Evolutionary conservation across 2,888 invertebrate species (phyloP).

Genomic region (Cosmopolites sordidus): DNA sequence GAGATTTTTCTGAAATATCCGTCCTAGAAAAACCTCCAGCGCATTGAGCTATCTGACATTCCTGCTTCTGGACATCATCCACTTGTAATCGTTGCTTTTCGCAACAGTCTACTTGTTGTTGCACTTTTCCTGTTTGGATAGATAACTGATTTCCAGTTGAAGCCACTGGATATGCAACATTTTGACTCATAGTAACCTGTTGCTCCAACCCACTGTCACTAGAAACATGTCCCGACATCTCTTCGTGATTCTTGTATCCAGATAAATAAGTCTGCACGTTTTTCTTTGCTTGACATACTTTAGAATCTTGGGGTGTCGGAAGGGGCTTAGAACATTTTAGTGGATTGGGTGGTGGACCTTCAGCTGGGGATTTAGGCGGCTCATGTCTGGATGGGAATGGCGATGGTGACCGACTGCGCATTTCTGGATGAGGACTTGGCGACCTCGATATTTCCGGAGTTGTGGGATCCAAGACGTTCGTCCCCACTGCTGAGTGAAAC

Average conservation of each 20-base stretch:
- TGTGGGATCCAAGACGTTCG: slow-evolving; percentile 58
- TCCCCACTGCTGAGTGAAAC: slow-evolving; percentile 58
- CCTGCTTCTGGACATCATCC: slow-evolving; percentile 23
- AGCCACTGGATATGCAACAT: slow-evolving; percentile 13
- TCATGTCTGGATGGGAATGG: slow-evolving; percentile 37
- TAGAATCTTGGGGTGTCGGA: slow-evolving; percentile 36
- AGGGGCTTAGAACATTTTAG: slow-evolving; percentile 46
- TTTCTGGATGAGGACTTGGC: slow-evolving; percentile 57
- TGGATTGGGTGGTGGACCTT: slow-evolving; percentile 66
- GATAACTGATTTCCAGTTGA: not conserved
- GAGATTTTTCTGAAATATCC: slow-evolving; percentile 39
- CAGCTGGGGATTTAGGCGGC: slow-evolving; percentile 65
- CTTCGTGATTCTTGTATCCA: slow-evolving; percentile 38
- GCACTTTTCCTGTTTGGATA: slow-evolving; percentile 15
- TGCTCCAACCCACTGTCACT: not conserved
- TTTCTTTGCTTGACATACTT: slow-evolving; percentile 38
- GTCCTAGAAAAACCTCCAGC: slow-evolving; percentile 22
- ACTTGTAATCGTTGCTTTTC: slow-evolving; percentile 23
- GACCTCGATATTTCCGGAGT: slow-evolving; percentile 59
- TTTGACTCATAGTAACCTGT: slow-evolving; percentile 8
- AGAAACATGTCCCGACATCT: slow-evolving; percentile 29
- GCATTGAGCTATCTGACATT: slow-evolving; percentile 24
- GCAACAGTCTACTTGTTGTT: slow-evolving; percentile 5
- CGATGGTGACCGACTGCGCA: slow-evolving; percentile 41
- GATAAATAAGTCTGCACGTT: slow-evolving; percentile 40